phyloP scores from a whole-genome alignment of 1,140 invertebrate genomes.

The Trichogramma pretiosum region DNA sequence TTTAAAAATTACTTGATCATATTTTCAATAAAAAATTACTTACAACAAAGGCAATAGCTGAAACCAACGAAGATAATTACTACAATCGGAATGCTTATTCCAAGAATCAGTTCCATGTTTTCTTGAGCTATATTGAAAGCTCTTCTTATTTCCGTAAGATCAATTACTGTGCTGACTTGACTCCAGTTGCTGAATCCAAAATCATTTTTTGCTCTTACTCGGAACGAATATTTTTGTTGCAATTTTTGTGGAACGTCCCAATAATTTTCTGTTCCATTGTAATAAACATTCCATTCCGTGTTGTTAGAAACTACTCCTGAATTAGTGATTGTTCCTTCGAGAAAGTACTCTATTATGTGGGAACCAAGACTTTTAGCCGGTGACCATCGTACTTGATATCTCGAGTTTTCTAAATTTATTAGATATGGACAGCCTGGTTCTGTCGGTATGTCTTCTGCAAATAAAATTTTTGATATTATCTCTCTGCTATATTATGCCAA shows the following conservation, averaged over 20 bases:
- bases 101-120: slow-evolving; percentile 51
- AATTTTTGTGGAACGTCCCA: slow-evolving; percentile 69
- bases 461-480: not conserved
- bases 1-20: not conserved
- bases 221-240: slow-evolving; percentile 58
- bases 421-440: slow-evolving; percentile 58
- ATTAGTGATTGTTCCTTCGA: slow-evolving; percentile 46
- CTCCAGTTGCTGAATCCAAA: slow-evolving; percentile 71
- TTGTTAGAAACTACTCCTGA: slow-evolving; percentile 23
- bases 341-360: slow-evolving; percentile 49
- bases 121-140: slow-evolving; percentile 52
- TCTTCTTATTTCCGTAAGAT: slow-evolving; percentile 45
- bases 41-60: slow-evolving; percentile 39
- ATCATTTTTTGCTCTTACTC: slow-evolving; percentile 67
- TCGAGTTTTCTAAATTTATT: slow-evolving; percentile 52
- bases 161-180: slow-evolving; percentile 51
- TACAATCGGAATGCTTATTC: slow-evolving; percentile 47
- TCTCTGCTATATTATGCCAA: not conserved
- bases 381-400: slow-evolving; percentile 67
- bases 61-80: slow-evolving; percentile 37
- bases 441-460: slow-evolving; percentile 55
- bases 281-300: slow-evolving; percentile 58
- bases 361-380: slow-evolving; percentile 59
- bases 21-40: slow-evolving; percentile 26
- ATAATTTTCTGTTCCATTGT: slow-evolving; percentile 73